A percentile compares a stretch with the other conserved stretches of the same genome.
Evolutionary conservation across 2,888 invertebrate genomes (phyloP).

Genomic region (Drosophila austrosaltans): DNA sequence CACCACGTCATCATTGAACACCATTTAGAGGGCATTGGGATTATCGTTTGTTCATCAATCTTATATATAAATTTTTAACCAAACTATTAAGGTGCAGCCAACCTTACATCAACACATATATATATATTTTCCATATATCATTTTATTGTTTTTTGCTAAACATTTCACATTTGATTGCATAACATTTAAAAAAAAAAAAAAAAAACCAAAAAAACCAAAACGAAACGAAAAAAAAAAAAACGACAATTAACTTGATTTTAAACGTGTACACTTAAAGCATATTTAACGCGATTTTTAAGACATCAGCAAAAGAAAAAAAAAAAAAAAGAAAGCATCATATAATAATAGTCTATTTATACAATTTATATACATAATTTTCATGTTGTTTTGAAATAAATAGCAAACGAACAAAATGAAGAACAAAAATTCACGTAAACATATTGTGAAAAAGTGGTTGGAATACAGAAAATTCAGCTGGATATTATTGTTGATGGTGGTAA

Average conservation of each 20-base stretch:
- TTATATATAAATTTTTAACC: neutral
- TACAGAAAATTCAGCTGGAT: no score
- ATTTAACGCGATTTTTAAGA: constrained; percentile 27
- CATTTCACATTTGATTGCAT: neutral
- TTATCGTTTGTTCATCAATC: neutral
- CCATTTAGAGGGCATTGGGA: neutral
- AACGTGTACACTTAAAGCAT: constrained; percentile 23
- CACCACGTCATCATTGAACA: constrained; percentile 10
- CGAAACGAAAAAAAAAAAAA: constrained; percentile 19
- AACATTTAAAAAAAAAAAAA: neutral
- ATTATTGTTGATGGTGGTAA: no score
- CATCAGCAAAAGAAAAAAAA: neutral
- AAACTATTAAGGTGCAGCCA: neutral
- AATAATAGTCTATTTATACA: constrained; percentile 4
- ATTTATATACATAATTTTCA: constrained; percentile 4
- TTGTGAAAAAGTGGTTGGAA: neutral
- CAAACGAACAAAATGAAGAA: constrained; percentile 8
- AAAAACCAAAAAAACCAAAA: constrained; percentile 6
- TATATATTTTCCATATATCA: no score
- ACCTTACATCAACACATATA: no score
- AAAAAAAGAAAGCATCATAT: neutral
- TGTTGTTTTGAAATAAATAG: neutral
- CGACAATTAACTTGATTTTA: constrained; percentile 33
- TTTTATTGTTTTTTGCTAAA: neutral
- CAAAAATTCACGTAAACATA: neutral